Conservation (phyloP, 2,113 vertebrate genomes). For the Scolopax mira region DNA sequence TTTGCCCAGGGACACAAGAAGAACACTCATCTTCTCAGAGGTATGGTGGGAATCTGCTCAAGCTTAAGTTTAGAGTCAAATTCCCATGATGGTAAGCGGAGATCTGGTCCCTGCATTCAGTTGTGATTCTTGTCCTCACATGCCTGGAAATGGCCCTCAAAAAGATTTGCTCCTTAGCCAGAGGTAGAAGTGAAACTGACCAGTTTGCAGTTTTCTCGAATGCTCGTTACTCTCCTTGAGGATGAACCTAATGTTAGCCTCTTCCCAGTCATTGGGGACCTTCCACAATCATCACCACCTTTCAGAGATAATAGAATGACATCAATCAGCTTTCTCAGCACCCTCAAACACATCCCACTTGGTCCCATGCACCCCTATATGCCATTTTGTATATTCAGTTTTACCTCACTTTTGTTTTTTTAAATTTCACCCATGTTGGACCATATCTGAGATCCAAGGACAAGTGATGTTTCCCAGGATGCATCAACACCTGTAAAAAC, state of each 20-base stretch:
- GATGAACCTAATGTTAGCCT: not conserved
- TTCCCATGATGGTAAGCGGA: not conserved
- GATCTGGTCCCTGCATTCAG: not conserved
- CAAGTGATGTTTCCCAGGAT: slow-evolving; percentile 29
- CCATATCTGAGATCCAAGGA: not conserved
- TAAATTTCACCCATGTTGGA: not conserved
- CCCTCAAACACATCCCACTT: not conserved
- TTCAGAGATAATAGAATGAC: no score
- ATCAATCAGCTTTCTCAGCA: not conserved
- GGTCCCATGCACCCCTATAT: not conserved
- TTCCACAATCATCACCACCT: not conserved
- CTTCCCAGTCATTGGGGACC: not conserved
- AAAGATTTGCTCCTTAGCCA: not conserved
- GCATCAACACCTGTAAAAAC: slow-evolving; percentile 34
- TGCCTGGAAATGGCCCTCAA: not conserved
- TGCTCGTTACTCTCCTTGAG: not conserved
- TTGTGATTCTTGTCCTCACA: not conserved
- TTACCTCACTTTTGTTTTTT: not conserved
- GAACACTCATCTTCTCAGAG: not conserved
- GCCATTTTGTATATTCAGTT: not conserved
- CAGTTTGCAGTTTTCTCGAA: not conserved
- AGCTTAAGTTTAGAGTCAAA: not conserved
- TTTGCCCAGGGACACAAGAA: not conserved
- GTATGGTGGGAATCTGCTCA: not conserved
- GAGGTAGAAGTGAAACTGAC: not conserved